A percentile compares a stretch with the other conserved stretches of the same genome.
These are phyloP conservation scores for Epinephelus malabaricus DNA, from an alignment of 2,797 vertebrate species.

Conservation along the genomic window DNA sequence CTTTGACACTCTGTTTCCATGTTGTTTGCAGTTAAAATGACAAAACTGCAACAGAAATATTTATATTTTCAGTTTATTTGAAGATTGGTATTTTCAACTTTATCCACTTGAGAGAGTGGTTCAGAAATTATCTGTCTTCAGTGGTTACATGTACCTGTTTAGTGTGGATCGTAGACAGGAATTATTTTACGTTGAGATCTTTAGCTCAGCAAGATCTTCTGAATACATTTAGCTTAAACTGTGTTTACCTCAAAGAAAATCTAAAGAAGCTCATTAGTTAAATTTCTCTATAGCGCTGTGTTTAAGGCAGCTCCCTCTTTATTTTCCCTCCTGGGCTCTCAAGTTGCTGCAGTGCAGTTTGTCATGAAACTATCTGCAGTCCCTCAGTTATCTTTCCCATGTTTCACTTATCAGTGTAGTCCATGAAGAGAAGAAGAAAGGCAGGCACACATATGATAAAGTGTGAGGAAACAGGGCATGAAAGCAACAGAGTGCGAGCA, in stretches of 20 bases:
- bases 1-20: not conserved
- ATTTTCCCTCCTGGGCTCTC: not conserved
- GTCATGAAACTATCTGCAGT: not conserved
- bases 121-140: not conserved
- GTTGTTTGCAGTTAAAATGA: not conserved
- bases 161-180: not conserved
- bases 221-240: too few species aligned
- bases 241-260: not conserved
- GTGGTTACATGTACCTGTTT: not conserved
- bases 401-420: constrained; percentile 41
- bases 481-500: not conserved
- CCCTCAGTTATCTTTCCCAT: constrained; percentile 1
- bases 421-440: constrained; percentile 7
- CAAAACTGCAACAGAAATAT: not conserved
- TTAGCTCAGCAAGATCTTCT: too few species aligned
- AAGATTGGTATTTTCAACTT: not conserved
- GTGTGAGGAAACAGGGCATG: not conserved
- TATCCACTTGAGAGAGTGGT: not conserved
- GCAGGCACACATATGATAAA: not conserved
- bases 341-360: constrained; percentile 3
- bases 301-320: not conserved
- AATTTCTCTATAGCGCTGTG: not conserved
- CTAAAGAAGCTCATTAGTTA: not conserved
- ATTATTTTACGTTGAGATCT: not conserved
- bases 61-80: too few species aligned